Evolutionary conservation across 64 coral and sea anemone species (phyloP).

Genomic region (Stylophora pistillata): DNA sequence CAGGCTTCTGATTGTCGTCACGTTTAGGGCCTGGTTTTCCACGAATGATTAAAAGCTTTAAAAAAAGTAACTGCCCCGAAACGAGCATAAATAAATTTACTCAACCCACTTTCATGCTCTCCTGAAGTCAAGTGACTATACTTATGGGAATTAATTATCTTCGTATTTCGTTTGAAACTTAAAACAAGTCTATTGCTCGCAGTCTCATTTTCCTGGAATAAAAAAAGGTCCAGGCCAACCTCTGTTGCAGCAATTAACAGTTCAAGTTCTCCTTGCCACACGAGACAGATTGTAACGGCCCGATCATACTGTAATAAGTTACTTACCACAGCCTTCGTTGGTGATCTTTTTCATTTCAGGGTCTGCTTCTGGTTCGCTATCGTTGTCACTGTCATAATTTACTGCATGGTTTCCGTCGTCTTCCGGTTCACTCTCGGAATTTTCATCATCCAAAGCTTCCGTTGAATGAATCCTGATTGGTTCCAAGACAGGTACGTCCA

Average conservation of each 20-base stretch:
- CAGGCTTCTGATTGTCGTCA: constrained; percentile 13
- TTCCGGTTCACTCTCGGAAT: constrained; percentile 61
- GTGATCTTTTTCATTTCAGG: constrained; percentile 35
- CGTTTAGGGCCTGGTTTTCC: constrained; percentile 11
- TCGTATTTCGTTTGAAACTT: no score
- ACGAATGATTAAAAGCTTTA: no score
- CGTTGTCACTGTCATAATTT: constrained; percentile 39
- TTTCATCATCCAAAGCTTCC: constrained; percentile 39
- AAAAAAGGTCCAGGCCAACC: no score
- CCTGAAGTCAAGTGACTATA: no score
- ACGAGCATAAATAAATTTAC: no score
- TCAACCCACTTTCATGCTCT: no score
- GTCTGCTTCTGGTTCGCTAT: constrained; percentile 56
- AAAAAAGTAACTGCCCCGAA: no score
- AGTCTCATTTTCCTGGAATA: no score
- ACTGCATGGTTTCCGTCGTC: constrained; percentile 42
- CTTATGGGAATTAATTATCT: no score
- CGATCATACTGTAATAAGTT: neutral
- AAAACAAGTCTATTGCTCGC: no score
- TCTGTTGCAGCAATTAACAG: no score
- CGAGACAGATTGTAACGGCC: neutral
- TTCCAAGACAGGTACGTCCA: constrained; percentile 68
- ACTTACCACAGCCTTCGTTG: neutral
- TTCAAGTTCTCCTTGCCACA: neutral
- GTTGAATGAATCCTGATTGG: constrained; percentile 86